Base-by-base conservation (phyloP, 2,888 invertebrate species). In the Apoda limacodes region DNA sequence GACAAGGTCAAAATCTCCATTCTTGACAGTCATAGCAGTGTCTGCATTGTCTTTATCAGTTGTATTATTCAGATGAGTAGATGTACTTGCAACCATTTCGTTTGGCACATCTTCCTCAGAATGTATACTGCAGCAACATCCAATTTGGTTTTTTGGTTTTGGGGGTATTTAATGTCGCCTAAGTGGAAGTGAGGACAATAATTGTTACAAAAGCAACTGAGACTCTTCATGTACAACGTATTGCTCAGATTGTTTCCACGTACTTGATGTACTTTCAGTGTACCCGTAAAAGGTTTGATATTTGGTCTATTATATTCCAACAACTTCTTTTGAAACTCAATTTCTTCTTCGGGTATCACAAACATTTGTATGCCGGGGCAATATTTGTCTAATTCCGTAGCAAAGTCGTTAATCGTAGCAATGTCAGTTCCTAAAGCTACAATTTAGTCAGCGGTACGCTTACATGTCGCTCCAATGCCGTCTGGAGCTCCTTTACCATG, bases 401-500 rank as follows among this genome's bases (percentile, higher is more conserved):
- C 25, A 24, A 32, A 32, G 22, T 27, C 25, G 13, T 30, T 36
- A n/a, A n/a, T n/a, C n/a, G n/a, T n/a, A 33, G 35, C 28, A 34
- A 40, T 37, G 34, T 43, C 40, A 26, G 29, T 21, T 15, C 40
- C 45, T 32, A 31, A 38, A 34, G 30, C 31, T n/a, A n/a, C n/a
- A n/a, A n/a, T n/a, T n/a, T n/a, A n/a, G n/a, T 24, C 41, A 32
- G 42, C 43, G 17, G 35, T 39, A 37, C 44, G 28, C 41, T 48
- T 46, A 28, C 35, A 35, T 25, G 37, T 34, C 15, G 25, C 42
- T 30, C 44, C 40, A 22, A 42, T 34, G 31, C 43, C 37, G 36
- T 43, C 43, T 22, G 40, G 37, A 23, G 42, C 42, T 27, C 46
- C 40, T 39, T 43, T 42, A 9, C 42, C 42, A 30, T 46, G 43